These are phyloP conservation scores for Ditula angustiorana DNA, from an alignment of 2,888 invertebrate genomes.

Conservation along the genomic window DNA sequence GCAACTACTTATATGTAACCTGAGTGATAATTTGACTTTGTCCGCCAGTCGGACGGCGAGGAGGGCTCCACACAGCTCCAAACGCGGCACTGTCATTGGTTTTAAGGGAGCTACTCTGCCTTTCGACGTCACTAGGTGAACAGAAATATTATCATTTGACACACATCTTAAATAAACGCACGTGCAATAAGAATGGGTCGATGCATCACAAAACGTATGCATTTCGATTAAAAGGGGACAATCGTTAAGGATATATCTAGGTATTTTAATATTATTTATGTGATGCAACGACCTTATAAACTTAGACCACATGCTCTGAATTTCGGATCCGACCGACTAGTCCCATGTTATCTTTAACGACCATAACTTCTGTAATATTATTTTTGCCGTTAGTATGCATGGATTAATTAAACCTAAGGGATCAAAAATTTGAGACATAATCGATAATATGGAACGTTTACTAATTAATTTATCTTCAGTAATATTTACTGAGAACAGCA, in stretches of 20 bases:
- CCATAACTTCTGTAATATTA: slow-evolving; percentile 25
- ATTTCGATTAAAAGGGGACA: neutral
- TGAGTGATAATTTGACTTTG: neutral
- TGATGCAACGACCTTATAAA: neutral
- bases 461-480: neutral
- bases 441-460: slow-evolving; percentile 26
- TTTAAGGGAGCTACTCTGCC: neutral
- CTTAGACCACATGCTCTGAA: neutral
- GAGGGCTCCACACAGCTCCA: slow-evolving; percentile 14
- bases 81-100: neutral
- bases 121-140: neutral
- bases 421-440: slow-evolving; percentile 26
- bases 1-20: neutral
- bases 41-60: neutral
- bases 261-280: neutral
- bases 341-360: slow-evolving; percentile 19
- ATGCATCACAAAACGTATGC: slow-evolving; percentile 3
- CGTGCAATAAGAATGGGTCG: neutral
- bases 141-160: neutral
- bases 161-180: neutral
- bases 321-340: neutral
- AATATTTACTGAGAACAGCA: neutral
- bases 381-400: slow-evolving; percentile 21
- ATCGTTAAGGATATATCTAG: neutral
- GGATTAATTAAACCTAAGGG: slow-evolving; percentile 29